phyloP scores from a whole-genome alignment of 1,140 invertebrate genomes.

The Saccostrea glomerata region DNA sequence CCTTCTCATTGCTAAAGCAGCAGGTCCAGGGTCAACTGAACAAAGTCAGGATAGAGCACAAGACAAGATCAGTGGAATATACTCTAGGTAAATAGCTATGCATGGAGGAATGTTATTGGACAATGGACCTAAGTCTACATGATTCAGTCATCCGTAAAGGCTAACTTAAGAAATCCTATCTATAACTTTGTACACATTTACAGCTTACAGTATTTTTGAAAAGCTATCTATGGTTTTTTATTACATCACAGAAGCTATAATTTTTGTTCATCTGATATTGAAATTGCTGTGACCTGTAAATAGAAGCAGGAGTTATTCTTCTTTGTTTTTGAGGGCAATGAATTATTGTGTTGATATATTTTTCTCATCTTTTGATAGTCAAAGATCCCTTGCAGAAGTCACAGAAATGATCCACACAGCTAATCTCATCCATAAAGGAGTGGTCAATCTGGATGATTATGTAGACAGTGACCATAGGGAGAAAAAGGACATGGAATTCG shows the following conservation, averaged over 20 bases:
- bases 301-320: too few species aligned
- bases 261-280: too few species aligned
- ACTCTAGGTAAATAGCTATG: constrained; percentile 65
- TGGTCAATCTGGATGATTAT: constrained; percentile 86
- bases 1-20: constrained; percentile 93
- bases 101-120: too few species aligned
- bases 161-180: too few species aligned
- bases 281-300: too few species aligned
- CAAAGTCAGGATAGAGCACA: constrained; percentile 37
- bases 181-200: too few species aligned
- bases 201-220: too few species aligned
- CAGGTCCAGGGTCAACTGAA: constrained; percentile 80
- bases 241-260: too few species aligned
- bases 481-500: constrained; percentile 91
- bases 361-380: constrained; percentile 4
- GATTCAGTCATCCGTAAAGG: too few species aligned
- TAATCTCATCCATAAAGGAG: constrained; percentile 77
- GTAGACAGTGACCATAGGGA: constrained; percentile 77
- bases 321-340: too few species aligned
- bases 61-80: constrained; percentile 75
- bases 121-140: too few species aligned
- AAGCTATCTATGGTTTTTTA: too few species aligned
- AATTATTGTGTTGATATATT: not conserved
- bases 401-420: constrained; percentile 79
- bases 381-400: constrained; percentile 77